Evolutionary conservation across 2,113 vertebrate genomes (phyloP), one percentile per base, ranked within the genome.

Genomic region (Varanus komodoensis): DNA sequence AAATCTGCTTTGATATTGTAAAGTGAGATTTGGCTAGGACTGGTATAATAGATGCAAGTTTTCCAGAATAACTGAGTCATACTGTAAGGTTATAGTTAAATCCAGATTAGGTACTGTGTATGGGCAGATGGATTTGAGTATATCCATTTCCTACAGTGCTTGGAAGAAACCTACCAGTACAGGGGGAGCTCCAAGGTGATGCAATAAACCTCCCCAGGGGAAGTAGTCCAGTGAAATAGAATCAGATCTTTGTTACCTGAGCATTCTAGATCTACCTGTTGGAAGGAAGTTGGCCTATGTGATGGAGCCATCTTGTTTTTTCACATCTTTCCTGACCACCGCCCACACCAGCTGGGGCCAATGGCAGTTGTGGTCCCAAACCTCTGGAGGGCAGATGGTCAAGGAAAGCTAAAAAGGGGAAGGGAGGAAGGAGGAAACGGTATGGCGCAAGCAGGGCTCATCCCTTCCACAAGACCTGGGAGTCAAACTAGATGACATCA

Each of bases 1-100:
- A 79, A 85, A 90, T 86, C 64, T 57, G 75, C 73, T 69, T 86
- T 80, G 75, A 86, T n/a, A 23, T 61, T 32, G 25, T 71, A 85
- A 89, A 79, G 48, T 78, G 64, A 79, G 64, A 32, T 34, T 80
- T 69, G 82, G 8, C 4, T 86, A 90, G 29, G 52, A 84, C 1
- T 29, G 64, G 3, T 48, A 87, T 82, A 89, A 83, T 44, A 89
- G 23, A 86, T 52, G 17, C 38, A 57, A 86, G n/a, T 71, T 90
- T 69, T 57, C 50, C 71, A 86, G 27, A 50, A 77, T 38, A 69
- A 84, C 29, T 86, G 84, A 90, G 77, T 80, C n/a, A 86, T 23
- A 61, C 67, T 6, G 2, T 71, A 32, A 52, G 80, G 48, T 79
- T 89, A 34, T 25, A 27, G n/a, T 78, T 54, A 25, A 54, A 11